Evolutionary conservation across 2,113 vertebrate genomes (phyloP).

Genomic region (Nothocercus julius): DNA sequence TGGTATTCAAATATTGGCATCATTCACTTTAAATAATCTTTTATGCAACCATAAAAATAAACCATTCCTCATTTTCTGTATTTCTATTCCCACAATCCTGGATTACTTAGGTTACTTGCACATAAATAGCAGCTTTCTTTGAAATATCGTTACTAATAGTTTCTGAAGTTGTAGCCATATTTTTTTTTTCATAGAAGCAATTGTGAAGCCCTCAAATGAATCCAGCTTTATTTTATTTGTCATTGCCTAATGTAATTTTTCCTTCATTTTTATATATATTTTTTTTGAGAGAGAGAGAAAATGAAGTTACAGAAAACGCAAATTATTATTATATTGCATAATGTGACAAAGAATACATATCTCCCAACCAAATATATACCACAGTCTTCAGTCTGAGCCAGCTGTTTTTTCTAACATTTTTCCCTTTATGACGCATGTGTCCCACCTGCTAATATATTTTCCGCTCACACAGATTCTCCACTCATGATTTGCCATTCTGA

Average conservation of each 20-base stretch:
- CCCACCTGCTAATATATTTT: background rate
- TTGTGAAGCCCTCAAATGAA: background rate
- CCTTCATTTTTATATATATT: background rate
- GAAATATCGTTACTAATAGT: background rate
- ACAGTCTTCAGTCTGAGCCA: background rate
- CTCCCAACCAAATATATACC: background rate
- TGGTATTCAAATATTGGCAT: background rate
- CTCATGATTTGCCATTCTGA: background rate
- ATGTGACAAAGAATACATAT: background rate
- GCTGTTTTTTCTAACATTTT: constrained; percentile 13
- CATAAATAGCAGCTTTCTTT: background rate
- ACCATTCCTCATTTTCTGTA: constrained; percentile 2
- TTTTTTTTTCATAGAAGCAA: background rate
- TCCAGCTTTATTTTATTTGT: background rate
- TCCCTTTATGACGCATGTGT: constrained; percentile 43
- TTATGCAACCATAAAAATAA: constrained; percentile 35
- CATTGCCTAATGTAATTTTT: background rate
- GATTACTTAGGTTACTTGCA: background rate
- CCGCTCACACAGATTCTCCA: background rate
- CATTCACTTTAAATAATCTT: background rate
- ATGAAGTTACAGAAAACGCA: background rate
- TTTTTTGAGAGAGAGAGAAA: background rate
- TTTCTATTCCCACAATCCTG: background rate
- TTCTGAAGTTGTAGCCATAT: background rate
- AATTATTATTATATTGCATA: background rate